Evolutionary conservation across 2,113 vertebrate species (phyloP).

Genomic region (Pedionomus torquatus): DNA sequence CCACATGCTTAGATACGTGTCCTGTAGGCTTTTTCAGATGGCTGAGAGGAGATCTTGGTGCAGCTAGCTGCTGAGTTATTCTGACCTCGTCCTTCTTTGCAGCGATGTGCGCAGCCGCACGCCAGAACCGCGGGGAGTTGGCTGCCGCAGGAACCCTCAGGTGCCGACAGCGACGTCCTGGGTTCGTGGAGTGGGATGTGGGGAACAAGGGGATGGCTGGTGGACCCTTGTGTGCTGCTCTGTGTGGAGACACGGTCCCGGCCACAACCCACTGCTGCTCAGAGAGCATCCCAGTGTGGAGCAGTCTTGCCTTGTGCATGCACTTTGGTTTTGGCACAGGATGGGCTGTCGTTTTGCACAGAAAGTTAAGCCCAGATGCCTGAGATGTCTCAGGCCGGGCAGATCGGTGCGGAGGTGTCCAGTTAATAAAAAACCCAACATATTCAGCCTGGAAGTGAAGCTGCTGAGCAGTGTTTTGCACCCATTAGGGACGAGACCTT

Average conservation of each 20-base stretch:
- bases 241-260: accelerated
- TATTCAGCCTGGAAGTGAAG: background rate
- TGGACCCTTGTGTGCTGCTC: accelerated
- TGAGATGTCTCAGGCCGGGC: background rate
- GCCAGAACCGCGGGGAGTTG: accelerated
- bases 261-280: accelerated
- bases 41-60: background rate
- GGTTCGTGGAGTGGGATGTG: accelerated
- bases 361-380: background rate
- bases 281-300: background rate
- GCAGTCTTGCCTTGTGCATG: background rate
- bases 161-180: background rate
- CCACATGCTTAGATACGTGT: accelerated
- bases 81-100: background rate
- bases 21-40: background rate
- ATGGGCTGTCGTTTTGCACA: background rate
- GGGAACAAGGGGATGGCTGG: background rate
- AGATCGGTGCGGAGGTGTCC: background rate
- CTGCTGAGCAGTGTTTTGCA: background rate
- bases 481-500: background rate
- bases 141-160: accelerated
- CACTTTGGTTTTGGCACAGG: background rate
- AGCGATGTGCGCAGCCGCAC: accelerated
- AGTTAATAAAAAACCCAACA: background rate
- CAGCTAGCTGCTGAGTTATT: background rate